Evolutionary conservation across 2,888 invertebrate species (phyloP), one percentile per base, ranked within the genome.

Genomic region (Agrotis ipsilon): DNA sequence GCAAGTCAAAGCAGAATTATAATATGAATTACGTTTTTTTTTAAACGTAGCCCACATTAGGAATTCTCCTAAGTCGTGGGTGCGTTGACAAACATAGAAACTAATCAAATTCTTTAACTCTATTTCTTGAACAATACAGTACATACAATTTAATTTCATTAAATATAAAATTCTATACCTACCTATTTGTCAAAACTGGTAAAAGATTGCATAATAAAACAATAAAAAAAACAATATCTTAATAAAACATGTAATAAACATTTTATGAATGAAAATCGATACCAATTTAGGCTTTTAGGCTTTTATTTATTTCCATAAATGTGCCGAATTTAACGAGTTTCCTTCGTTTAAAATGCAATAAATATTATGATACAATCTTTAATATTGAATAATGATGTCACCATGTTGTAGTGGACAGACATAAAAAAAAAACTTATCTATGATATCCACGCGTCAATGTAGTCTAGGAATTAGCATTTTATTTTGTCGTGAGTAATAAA

Each of bases 301-400:
- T n/a, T 4, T 0, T 57, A 27, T 57, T 59, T 63, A 54, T 58
- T 51, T 62, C 27, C 7, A 51, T 24, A 65, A 60, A 51, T 2
- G 48, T 73, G 46, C 16, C 39, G 19, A 57, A 43, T 75, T 69
- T 52, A 24, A 61, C 24, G 6, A 43, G 13, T 61, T 51, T 16
- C 9, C 13, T 45, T 48, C 45, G 46, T 75, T 69, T 69, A 19
- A 45, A 69, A 75, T 46, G 13, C 19, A 59, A 68, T 59, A 61
- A 63, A 52, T 48, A 54, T 24, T 39, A 46, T 75, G 32, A 61
- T 58, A 61, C 13, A 61, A 48, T 19, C 9, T 13, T 52, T 52
- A 45, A 45, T 67, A 49, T 64, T 39, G 1, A 19, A 52, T 18
- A 58, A 57, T 78, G 73, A 78, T 68, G 49, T 78, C 77, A 78